Conservation (phyloP, 2,113 vertebrate species). For the Chloropsis hardwickii region DNA sequence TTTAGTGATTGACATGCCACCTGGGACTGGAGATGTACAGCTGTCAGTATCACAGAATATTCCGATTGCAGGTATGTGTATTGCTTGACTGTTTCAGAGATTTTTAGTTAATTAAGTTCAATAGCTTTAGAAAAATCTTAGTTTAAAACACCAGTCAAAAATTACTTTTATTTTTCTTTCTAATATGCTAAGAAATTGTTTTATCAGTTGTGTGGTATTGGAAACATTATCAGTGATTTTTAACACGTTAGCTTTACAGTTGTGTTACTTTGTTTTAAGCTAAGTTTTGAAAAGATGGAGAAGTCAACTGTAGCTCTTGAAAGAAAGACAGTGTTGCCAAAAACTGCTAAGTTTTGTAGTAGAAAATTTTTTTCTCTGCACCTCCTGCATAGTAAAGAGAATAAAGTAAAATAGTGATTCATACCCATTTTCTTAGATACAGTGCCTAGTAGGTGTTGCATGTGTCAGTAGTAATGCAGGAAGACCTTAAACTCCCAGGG, state of each 20-base stretch:
- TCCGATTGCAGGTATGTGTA: constrained; percentile 83
- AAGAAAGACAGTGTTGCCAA: not conserved
- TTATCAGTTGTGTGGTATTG: not conserved
- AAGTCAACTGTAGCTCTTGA: not conserved
- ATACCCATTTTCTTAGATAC: not conserved
- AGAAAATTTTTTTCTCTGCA: not conserved
- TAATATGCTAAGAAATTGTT: not conserved
- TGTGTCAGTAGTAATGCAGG: not conserved
- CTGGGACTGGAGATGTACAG: constrained; percentile 96
- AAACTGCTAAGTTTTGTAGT: not conserved
- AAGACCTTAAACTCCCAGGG: not conserved
- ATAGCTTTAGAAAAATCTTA: not conserved
- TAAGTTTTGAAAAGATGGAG: not conserved
- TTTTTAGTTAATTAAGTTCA: not conserved
- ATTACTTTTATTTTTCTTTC: not conserved
- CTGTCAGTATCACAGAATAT: constrained; percentile 92
- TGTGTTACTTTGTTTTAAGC: not conserved
- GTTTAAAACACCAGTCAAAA: not conserved
- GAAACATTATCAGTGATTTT: not conserved
- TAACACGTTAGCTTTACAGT: not conserved
- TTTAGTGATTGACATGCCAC: constrained; percentile 96
- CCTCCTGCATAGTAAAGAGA: not conserved
- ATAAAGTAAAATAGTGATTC: not conserved
- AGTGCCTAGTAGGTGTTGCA: not conserved
- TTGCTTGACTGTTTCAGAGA: not conserved